These are phyloP conservation scores for Rhinichthys osculus DNA, from an alignment of 2,797 vertebrate species.

Conservation along the genomic window DNA sequence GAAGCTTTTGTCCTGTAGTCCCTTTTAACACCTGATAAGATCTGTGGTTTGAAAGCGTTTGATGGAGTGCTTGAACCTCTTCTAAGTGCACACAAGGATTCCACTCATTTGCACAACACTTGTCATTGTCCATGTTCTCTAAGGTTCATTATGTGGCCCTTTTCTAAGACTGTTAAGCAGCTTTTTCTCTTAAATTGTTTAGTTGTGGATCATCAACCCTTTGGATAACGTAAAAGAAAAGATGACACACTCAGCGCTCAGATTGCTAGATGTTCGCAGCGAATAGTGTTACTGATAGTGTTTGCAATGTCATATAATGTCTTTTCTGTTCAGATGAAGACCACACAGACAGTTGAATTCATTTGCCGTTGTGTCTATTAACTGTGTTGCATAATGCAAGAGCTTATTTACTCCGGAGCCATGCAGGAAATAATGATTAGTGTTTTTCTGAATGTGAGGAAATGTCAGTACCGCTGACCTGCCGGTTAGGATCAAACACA, in stretches of 20 bases:
- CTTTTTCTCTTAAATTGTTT: constrained; percentile 42
- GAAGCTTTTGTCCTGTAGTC: constrained; percentile 48
- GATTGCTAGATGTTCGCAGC: constrained; percentile 1
- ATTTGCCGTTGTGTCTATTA: constrained; percentile 5
- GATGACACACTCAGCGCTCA: neutral
- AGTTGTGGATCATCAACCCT: constrained; percentile 40
- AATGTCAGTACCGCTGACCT: constrained; percentile 73
- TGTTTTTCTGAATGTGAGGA: constrained; percentile 72
- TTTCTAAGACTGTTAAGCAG: constrained; percentile 42
- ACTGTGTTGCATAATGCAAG: constrained; percentile 21
- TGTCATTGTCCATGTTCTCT: constrained; percentile 29
- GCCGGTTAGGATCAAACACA: constrained; percentile 76
- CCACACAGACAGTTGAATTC: constrained; percentile 2
- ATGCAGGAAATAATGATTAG: constrained; percentile 67
- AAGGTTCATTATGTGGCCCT: constrained; percentile 37
- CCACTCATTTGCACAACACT: constrained; percentile 58
- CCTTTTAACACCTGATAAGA: constrained; percentile 65
- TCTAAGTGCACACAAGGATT: constrained; percentile 41
- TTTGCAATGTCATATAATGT: neutral
- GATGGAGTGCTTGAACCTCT: constrained; percentile 54
- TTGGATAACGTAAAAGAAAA: constrained; percentile 15
- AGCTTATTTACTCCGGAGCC: constrained; percentile 66
- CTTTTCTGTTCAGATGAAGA: constrained; percentile 5
- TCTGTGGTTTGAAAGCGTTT: constrained; percentile 56
- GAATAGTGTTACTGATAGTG: neutral